A percentile compares a stretch with the other conserved stretches of the same genome.
phyloP scores from a whole-genome alignment of 2,797 vertebrate species.

The Crenuchus spilurus region DNA sequence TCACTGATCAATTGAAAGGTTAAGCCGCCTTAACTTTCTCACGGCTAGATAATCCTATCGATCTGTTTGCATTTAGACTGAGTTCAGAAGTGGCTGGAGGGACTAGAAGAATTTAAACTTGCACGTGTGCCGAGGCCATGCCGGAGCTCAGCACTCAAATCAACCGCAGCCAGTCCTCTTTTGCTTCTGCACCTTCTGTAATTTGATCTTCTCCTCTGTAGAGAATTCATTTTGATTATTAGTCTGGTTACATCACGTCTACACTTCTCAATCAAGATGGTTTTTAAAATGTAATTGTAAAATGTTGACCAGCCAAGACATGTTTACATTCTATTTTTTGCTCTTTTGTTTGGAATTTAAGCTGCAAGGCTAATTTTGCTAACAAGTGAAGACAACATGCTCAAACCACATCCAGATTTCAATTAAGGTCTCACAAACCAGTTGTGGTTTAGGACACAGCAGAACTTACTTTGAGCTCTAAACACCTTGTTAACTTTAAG shows the following conservation, averaged over 20 bases:
- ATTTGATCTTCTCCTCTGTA: background rate
- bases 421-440: too few relatives aligned
- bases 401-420: too few relatives aligned
- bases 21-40: constrained; percentile 51
- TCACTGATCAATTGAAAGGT: constrained; percentile 54
- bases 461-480: too few relatives aligned
- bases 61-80: constrained; percentile 54
- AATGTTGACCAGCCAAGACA: too few relatives aligned
- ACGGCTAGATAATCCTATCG: constrained; percentile 51
- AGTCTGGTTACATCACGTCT: background rate
- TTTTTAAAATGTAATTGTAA: too few relatives aligned
- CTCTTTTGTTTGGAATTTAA: too few relatives aligned
- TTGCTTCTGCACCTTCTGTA: background rate
- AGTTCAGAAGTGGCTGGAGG: constrained; percentile 21
- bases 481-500: too few relatives aligned
- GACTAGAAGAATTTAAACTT: constrained; percentile 13
- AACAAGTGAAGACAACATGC: too few relatives aligned
- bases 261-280: too few relatives aligned
- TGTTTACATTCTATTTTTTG: too few relatives aligned
- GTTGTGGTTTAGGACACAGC: too few relatives aligned
- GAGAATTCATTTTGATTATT: background rate
- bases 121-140: constrained; percentile 3
- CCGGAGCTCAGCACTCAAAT: constrained; percentile 13
- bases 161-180: background rate
- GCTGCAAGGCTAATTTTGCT: too few relatives aligned